Conservation (phyloP, 37 sponge, comb jelly and placozoan genomes). For the Hexactinellida sp. region DNA sequence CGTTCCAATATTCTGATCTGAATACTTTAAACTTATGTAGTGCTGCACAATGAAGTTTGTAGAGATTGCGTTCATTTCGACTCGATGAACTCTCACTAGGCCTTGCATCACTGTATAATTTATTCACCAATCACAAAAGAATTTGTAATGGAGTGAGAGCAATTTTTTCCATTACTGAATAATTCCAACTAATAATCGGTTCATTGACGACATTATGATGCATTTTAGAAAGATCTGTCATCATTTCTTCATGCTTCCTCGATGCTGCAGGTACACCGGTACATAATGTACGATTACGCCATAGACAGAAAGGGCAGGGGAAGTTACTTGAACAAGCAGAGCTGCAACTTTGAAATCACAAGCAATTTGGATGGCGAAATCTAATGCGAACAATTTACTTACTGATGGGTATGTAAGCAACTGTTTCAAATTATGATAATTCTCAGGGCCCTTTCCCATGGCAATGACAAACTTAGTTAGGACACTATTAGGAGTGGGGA, state of each 20-base stretch:
- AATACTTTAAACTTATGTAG: background rate
- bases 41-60: constrained; percentile 17
- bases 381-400: background rate
- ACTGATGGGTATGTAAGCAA: constrained; percentile 3
- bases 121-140: background rate
- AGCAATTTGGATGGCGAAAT: constrained; percentile 2
- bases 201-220: constrained; percentile 8
- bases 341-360: constrained; percentile 15
- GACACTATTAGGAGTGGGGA: constrained; percentile 13
- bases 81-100: constrained; percentile 8
- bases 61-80: background rate
- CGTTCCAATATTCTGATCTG: constrained; percentile 15
- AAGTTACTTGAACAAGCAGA: constrained; percentile 13
- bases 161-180: constrained; percentile 11
- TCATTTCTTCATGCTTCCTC: background rate
- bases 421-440: constrained; percentile 5
- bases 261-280: background rate
- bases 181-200: background rate
- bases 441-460: constrained; percentile 16
- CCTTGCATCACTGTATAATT: constrained; percentile 8
- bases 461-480: constrained; percentile 14
- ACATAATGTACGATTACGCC: constrained; percentile 8
- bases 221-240: background rate
- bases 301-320: background rate
- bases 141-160: constrained; percentile 12